Conservation (phyloP, 2,888 invertebrate species). For the Sarcophaga rosellei region DNA sequence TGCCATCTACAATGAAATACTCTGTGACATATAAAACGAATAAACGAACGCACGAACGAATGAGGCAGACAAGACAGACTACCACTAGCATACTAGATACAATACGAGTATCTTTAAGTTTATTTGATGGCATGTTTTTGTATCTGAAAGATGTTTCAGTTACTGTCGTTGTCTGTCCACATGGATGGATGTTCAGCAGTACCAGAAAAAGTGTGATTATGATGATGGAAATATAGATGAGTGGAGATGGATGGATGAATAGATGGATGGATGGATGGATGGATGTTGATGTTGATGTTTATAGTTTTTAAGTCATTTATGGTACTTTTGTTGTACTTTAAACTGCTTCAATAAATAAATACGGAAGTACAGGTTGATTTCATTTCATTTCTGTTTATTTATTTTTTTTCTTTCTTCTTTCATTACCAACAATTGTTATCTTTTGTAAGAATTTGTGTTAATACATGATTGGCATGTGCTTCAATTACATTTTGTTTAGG, state of each 20-base stretch:
- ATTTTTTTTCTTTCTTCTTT: background rate
- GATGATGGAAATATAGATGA: conserved; percentile 15
- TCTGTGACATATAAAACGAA: background rate
- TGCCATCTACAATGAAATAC: conserved; percentile 51
- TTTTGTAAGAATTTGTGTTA: conserved; percentile 56
- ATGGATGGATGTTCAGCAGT: background rate
- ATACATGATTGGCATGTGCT: conserved; percentile 65
- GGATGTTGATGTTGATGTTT: too few species aligned
- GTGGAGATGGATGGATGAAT: background rate
- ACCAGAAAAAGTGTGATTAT: conserved; percentile 56
- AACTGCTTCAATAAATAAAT: conserved; percentile 27
- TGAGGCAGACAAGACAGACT: background rate
- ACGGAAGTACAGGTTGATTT: conserved; percentile 57
- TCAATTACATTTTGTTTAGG: conserved; percentile 10
- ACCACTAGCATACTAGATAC: background rate
- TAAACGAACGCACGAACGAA: background rate
- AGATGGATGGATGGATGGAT: too few species aligned
- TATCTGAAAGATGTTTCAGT: conserved; percentile 44
- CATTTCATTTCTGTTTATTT: conserved; percentile 10
- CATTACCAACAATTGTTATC: background rate
- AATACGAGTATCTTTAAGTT: background rate
- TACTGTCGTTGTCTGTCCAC: conserved; percentile 12
- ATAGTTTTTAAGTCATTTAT: conserved; percentile 53
- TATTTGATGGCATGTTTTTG: conserved; percentile 38
- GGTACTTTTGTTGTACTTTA: conserved; percentile 43